Conservation (phyloP, 2,888 invertebrate genomes). For the Nezara viridula region DNA sequence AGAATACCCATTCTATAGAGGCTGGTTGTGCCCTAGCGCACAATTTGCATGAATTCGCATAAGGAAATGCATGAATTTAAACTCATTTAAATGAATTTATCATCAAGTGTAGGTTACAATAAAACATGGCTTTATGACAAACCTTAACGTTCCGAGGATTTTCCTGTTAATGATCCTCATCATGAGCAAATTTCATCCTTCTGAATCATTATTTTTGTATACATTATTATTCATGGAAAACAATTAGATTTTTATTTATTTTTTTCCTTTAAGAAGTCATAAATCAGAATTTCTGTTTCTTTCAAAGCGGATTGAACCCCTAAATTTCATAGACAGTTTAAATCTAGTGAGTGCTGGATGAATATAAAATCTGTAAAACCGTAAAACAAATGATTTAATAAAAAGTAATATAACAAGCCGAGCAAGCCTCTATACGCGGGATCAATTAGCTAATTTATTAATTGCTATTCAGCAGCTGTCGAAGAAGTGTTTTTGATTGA, state of each 20-base stretch:
- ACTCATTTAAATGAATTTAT: neutral
- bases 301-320: neutral
- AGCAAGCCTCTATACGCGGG: neutral
- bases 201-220: neutral
- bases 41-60: too few relatives aligned
- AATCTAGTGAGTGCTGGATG: neutral
- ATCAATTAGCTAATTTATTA: neutral
- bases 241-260: too few relatives aligned
- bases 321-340: neutral
- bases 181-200: too few relatives aligned
- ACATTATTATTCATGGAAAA: neutral
- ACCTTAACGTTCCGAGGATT: too few relatives aligned
- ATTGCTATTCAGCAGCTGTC: neutral
- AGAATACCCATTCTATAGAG: too few relatives aligned
- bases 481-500: neutral
- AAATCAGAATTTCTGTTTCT: too few relatives aligned
- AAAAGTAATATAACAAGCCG: neutral
- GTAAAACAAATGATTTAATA: neutral
- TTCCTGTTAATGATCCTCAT: too few relatives aligned
- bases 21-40: too few relatives aligned
- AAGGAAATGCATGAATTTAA: neutral
- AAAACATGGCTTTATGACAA: too few relatives aligned
- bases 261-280: neutral
- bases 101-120: neutral
- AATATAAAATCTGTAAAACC: neutral